Conservation (phyloP, 2,888 invertebrate genomes). For the Drosophila pegasa region DNA sequence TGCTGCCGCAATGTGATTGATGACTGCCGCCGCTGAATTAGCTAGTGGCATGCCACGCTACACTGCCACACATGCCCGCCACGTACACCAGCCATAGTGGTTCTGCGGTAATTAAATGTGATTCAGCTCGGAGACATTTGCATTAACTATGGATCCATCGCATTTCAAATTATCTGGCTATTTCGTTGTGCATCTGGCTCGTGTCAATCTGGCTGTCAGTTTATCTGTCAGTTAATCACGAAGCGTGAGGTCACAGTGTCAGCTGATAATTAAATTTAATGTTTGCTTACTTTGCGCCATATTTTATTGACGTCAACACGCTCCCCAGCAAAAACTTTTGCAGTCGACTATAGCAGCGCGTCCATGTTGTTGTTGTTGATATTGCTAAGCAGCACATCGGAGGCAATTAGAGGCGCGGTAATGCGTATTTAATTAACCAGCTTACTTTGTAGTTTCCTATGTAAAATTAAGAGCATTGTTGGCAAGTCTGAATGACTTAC, state of each 20-base stretch:
- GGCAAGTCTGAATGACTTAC: constrained; percentile 47
- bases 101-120: constrained; percentile 64
- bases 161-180: constrained; percentile 31
- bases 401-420: constrained; percentile 75
- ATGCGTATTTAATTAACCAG: constrained; percentile 81
- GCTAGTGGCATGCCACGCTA: constrained; percentile 52
- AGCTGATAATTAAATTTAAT: constrained; percentile 61
- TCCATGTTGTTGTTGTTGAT: constrained; percentile 30
- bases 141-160: constrained; percentile 45
- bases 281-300: constrained; percentile 27
- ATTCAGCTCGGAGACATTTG: constrained; percentile 46
- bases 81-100: not conserved
- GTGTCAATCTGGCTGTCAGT: constrained; percentile 19
- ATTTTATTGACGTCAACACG: constrained; percentile 46
- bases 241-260: constrained; percentile 41
- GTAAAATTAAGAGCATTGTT: constrained; percentile 70
- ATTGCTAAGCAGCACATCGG: constrained; percentile 62
- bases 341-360: constrained; percentile 45
- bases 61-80: constrained; percentile 11
- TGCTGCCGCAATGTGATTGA: constrained; percentile 63
- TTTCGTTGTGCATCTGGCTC: not conserved
- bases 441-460: constrained; percentile 76
- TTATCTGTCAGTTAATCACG: constrained; percentile 28
- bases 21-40: constrained; percentile 59
- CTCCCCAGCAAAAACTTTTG: constrained; percentile 50